Evolutionary conservation across 2,888 invertebrate species (phyloP), one percentile per base, ranked within the genome.

Genomic region (Pyrocoelia pectoralis): DNA sequence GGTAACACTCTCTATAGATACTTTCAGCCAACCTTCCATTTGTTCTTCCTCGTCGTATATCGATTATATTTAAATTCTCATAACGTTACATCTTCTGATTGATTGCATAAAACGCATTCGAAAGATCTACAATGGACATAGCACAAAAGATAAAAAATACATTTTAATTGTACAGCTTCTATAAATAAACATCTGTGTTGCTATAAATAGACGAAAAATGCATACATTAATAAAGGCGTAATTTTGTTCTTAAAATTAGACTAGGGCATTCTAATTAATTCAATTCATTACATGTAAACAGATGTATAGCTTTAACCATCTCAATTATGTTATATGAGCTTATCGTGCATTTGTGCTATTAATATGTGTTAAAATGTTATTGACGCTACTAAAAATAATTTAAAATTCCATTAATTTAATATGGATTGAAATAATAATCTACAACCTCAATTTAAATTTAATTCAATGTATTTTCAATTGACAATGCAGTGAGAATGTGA

Each of bases 321-420:
- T 56, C 46, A 46, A 53, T 46, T 56, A 48, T 46, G 43, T 48
- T 46, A 56, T 56, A 56, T 56, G 55, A 43, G 55, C 29, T 19
- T 46, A 43, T 46, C 14, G 13, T 46, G 46, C 46, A 46, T 46
- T 46, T 15, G 46, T 56, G 17, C 29, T 24, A 56, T 56, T 56
- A 56, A 56, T 46, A 17, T 46, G 14, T 46, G 46, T 46, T 46
- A 15, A 46, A 43, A 46, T 17, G 46, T 17, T 46, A 46, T 46
- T 46, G 46, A 46, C 46, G 15, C 46, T 18, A 17, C 17, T 46
- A 46, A 46, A 10, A 15, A n/a, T 46, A 43, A 46, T 46, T 46
- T 46, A 5, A 17, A 46, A 46, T 46, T 17, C 46, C 17, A 46
- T 46, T 46, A 17, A 5, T 46, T 17, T 17, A 18, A 18, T 46